Conservation (phyloP, 2,888 invertebrate species). For the Pristionchus arcanus region DNA sequence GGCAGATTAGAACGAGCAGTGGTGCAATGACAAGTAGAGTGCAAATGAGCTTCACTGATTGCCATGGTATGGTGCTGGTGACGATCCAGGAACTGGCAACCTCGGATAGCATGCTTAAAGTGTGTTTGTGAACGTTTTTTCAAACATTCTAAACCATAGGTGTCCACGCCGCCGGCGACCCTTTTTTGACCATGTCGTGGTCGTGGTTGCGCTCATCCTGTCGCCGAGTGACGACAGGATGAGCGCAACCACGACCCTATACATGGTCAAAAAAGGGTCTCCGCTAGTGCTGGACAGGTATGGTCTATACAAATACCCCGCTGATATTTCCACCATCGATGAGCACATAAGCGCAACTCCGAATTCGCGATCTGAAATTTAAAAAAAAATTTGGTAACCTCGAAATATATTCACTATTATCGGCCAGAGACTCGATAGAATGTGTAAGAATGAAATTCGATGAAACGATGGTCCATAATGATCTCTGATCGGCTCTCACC, state of each 20-base stretch:
- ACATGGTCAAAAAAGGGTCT: too few species aligned
- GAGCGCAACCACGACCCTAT: too few species aligned
- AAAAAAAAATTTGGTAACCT: too few species aligned
- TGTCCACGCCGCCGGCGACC: too few species aligned
- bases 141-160: not conserved
- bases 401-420: too few species aligned
- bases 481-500: not conserved
- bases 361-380: not conserved
- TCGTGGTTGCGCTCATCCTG: too few species aligned
- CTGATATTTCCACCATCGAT: not conserved
- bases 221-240: too few species aligned
- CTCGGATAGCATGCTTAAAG: not conserved
- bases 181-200: too few species aligned
- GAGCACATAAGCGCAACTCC: not conserved
- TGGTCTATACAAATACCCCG: not conserved
- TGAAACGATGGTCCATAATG: too few species aligned
- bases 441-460: not conserved
- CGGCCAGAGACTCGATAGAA: too few species aligned
- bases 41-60: not conserved
- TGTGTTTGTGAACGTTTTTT: too few species aligned
- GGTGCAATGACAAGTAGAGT: not conserved
- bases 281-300: too few species aligned
- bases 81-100: not conserved
- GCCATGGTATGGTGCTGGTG: not conserved
- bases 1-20: not conserved